These are phyloP conservation scores for Meiosimyza decipiens DNA, from an alignment of 2,888 invertebrate genomes.

Conservation along the genomic window DNA sequence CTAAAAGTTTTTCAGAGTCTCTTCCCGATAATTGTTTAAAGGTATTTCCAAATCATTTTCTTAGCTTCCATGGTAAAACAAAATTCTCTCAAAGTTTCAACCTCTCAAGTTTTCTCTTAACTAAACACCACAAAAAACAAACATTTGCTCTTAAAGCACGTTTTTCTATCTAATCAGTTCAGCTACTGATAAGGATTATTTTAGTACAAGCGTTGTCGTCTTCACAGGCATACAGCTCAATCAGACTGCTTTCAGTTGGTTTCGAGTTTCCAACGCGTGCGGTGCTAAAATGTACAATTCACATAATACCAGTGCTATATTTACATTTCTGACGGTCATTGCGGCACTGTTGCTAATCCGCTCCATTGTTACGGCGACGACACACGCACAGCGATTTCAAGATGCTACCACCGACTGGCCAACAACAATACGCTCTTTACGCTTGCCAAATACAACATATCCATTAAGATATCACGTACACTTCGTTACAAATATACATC, in stretches of 20 bases:
- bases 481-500: conserved; percentile 57
- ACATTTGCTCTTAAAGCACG: too few species aligned
- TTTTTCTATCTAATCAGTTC: too few species aligned
- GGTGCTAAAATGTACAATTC: conserved; percentile 33
- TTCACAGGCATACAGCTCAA: not conserved
- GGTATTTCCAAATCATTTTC: too few species aligned
- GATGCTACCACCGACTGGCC: not conserved
- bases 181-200: not conserved
- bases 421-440: conserved; percentile 55
- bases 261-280: conserved; percentile 48
- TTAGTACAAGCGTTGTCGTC: not conserved
- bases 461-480: conserved; percentile 70
- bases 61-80: too few species aligned
- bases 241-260: conserved; percentile 48
- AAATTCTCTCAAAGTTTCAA: too few species aligned
- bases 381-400: not conserved
- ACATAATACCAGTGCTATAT: not conserved
- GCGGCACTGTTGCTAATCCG: not conserved
- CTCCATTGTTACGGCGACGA: not conserved
- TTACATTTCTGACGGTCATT: not conserved
- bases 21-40: too few species aligned
- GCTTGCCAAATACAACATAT: conserved; percentile 70
- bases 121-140: too few species aligned
- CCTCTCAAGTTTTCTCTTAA: too few species aligned
- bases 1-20: too few species aligned